Evolutionary conservation across 2,113 vertebrate species (phyloP), one percentile per base, ranked within the genome.

Genomic region (Thunnus maccoyii): DNA sequence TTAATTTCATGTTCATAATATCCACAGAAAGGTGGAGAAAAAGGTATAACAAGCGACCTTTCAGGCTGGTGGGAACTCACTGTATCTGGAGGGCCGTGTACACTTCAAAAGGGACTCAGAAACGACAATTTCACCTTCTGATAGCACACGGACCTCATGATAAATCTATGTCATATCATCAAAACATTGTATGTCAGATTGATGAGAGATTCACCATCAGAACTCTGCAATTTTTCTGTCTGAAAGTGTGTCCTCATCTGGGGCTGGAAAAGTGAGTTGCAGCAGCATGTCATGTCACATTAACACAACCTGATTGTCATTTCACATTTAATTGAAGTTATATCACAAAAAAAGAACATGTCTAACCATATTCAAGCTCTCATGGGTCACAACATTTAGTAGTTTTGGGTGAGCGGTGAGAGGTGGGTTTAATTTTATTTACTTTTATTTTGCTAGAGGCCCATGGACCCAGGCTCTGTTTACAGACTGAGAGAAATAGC

Each of bases 401-500:
- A 15, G 30, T 81, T 89, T 76, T 58, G 30, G 84, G 57, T 74
- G 82, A 56, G 57, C 61, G 50, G 66, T 20, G 80, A 67, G 68
- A 55, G 55, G 60, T 22, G 56, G 71, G 70, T 76, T 75, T 82
- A 63, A 46, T 32, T 27, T 46, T 56, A 46, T 51, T 18, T 9
- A 55, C 51, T 58, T 82, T 68, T 67, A 20, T 84, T 85, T 71
- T 52, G 89, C 90, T 89, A 56, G 48, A 80, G 71, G 88, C 75
- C 77, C 14, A 0, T 32, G 89, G 89, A 88, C 92, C 65, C 78
- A 5, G 48, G 72, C 85, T 89, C 73, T 84, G 93, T 89, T 94
- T 88, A 86, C 93, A 91, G 85, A 89, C 55, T 1, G 10, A 91
- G 89, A 84, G 90, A 91, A 94, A 94, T 41, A 86, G 80, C 93